Evolutionary conservation across 2,113 vertebrate species (phyloP).

Genomic region (Heliornis fulica): DNA sequence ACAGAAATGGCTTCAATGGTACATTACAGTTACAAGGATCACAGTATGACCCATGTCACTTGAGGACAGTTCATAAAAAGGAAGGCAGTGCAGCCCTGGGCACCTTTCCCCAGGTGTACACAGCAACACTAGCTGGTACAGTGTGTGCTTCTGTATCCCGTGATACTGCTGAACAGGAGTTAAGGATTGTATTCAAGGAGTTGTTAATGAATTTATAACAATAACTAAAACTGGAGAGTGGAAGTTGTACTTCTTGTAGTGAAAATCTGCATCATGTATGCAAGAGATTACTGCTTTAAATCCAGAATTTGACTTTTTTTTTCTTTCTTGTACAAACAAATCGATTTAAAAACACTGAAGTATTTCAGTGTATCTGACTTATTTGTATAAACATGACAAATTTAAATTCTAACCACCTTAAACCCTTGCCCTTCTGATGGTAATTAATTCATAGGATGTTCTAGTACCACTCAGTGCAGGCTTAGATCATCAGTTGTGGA

Average conservation of each 20-base stretch:
- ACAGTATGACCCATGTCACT: not conserved
- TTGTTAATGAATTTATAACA: not conserved
- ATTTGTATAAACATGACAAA: not conserved
- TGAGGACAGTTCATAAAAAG: not conserved
- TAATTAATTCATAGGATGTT: constrained; percentile 19
- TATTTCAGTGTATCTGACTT: not conserved
- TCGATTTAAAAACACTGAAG: not conserved
- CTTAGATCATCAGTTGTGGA: not conserved
- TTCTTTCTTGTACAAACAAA: not conserved
- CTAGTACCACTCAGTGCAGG: not conserved
- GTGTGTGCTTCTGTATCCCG: not conserved
- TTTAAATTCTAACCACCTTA: not conserved
- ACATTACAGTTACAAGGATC: not conserved
- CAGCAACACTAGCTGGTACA: not conserved
- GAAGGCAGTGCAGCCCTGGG: not conserved
- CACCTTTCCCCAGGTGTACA: not conserved
- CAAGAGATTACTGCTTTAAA: not conserved
- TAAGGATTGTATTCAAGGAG: not conserved
- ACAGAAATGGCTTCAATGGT: not conserved
- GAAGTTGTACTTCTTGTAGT: not conserved
- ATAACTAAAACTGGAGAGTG: not conserved
- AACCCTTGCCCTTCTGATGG: not conserved
- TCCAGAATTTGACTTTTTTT: not conserved
- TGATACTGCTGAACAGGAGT: not conserved
- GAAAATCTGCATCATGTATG: not conserved